These are phyloP conservation scores for Hydropsyche betteni DNA, from an alignment of 2,888 invertebrate genomes.

Conservation along the genomic window DNA sequence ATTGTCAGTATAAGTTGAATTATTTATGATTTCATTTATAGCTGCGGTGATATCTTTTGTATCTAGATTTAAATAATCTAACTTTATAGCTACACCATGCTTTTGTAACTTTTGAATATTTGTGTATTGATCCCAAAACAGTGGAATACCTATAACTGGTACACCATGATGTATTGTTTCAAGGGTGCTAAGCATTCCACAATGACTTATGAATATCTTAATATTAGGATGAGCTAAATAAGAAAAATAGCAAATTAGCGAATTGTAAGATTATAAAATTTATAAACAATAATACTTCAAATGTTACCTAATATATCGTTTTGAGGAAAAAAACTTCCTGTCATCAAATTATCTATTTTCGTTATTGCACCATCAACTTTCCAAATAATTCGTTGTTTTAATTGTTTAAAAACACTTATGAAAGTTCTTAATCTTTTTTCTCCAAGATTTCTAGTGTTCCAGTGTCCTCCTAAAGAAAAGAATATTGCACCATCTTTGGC, in stretches of 20 bases:
- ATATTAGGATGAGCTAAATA: conserved; percentile 56
- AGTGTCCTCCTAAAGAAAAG: conserved; percentile 51
- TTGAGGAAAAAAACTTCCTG: conserved; percentile 61
- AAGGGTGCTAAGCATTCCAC: conserved; percentile 56
- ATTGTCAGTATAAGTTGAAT: conserved; percentile 53
- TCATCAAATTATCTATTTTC: conserved; percentile 56
- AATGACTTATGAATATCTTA: conserved; percentile 56
- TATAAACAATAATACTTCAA: background rate
- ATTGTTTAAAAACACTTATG: conserved; percentile 53
- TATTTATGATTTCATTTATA: conserved; percentile 54
- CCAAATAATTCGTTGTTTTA: conserved; percentile 59
- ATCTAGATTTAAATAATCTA: conserved; percentile 54
- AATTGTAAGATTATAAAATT: no score
- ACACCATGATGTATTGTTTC: conserved; percentile 57
- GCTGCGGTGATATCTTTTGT: conserved; percentile 53
- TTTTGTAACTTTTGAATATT: conserved; percentile 56
- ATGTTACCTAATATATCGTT: conserved; percentile 56
- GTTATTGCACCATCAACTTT: conserved; percentile 59
- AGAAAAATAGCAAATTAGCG: background rate
- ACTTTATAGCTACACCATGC: conserved; percentile 55
- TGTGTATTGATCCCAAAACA: conserved; percentile 58
- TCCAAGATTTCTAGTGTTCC: conserved; percentile 53
- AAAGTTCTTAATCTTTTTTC: conserved; percentile 53
- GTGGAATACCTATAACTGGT: conserved; percentile 57
- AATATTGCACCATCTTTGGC: conserved; percentile 59